A percentile compares a stretch with the other conserved stretches of the same genome.
Evolutionary conservation across 2,113 vertebrate genomes (phyloP).

Genomic region (Sminthopsis crassicaudata): DNA sequence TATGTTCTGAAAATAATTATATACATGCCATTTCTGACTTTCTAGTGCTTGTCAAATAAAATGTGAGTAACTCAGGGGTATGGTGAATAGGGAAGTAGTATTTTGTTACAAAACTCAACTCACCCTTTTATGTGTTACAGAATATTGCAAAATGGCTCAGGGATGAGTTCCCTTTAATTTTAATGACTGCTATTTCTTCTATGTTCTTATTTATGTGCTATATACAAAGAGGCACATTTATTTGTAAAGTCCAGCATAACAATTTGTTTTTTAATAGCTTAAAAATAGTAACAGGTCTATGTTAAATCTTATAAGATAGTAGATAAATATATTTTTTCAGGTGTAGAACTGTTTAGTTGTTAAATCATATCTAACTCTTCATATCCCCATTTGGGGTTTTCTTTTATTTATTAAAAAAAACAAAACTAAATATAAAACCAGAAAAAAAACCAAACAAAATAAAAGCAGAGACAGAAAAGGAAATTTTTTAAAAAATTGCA

Average conservation of each 20-base stretch:
- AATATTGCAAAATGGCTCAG: not conserved
- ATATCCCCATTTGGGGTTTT: not conserved
- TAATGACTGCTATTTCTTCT: not conserved
- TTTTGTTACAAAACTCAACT: not conserved
- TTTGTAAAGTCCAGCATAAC: not conserved
- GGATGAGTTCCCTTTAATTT: not conserved
- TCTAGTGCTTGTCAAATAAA: not conserved
- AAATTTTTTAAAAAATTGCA: too few relatives aligned
- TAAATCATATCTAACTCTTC: not conserved
- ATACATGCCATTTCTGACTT: not conserved
- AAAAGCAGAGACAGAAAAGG: too few relatives aligned
- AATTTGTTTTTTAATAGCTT: slow-evolving; percentile 21
- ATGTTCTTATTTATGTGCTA: not conserved
- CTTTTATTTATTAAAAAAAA: not conserved
- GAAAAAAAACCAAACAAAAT: too few relatives aligned
- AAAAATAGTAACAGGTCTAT: not conserved
- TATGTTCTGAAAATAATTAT: slow-evolving; percentile 57
- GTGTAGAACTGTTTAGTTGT: not conserved
- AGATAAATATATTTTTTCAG: not conserved
- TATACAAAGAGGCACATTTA: not conserved
- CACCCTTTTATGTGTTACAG: not conserved
- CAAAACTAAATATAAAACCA: too few relatives aligned
- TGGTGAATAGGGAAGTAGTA: not conserved
- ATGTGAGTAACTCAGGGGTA: slow-evolving; percentile 4
- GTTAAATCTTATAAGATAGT: not conserved